Conservation (phyloP, 2,113 vertebrate species). For the Lathamus discolor region DNA sequence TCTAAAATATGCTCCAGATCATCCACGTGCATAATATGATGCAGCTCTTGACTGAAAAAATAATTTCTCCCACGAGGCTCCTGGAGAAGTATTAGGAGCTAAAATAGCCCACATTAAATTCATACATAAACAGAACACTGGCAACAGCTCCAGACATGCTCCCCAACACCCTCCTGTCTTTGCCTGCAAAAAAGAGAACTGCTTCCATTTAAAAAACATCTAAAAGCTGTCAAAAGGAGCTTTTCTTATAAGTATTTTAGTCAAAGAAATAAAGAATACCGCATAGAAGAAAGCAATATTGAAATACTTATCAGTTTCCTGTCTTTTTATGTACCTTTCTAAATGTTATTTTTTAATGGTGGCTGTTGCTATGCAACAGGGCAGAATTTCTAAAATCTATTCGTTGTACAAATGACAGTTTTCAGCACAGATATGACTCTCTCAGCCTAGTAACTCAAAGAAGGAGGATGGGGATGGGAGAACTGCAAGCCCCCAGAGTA, state of each 20-base stretch:
- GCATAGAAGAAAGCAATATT: neutral
- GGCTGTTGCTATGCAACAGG: slow-evolving; percentile 52
- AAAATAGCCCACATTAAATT: neutral
- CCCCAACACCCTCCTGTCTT: neutral
- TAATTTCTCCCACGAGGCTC: slow-evolving; percentile 8
- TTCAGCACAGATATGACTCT: slow-evolving; percentile 32
- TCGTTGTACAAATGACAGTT: slow-evolving; percentile 34
- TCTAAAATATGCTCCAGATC: neutral
- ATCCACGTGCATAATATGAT: neutral
- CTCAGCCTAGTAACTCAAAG: neutral
- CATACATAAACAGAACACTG: neutral
- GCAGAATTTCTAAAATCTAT: slow-evolving; percentile 35
- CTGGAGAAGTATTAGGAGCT: neutral
- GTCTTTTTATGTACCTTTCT: slow-evolving; percentile 1
- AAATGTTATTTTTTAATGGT: slow-evolving; percentile 25
- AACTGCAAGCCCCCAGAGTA: neutral
- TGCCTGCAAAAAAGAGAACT: neutral
- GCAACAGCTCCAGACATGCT: neutral
- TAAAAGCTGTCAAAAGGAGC: neutral
- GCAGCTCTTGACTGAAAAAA: slow-evolving; percentile 1
- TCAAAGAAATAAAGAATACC: neutral
- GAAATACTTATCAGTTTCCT: neutral
- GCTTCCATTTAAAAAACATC: neutral
- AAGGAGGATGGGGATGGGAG: neutral
- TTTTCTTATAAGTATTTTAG: neutral